Base-by-base conservation (phyloP, 2,797 vertebrate species). In the Hydrocynus forskahlii region DNA sequence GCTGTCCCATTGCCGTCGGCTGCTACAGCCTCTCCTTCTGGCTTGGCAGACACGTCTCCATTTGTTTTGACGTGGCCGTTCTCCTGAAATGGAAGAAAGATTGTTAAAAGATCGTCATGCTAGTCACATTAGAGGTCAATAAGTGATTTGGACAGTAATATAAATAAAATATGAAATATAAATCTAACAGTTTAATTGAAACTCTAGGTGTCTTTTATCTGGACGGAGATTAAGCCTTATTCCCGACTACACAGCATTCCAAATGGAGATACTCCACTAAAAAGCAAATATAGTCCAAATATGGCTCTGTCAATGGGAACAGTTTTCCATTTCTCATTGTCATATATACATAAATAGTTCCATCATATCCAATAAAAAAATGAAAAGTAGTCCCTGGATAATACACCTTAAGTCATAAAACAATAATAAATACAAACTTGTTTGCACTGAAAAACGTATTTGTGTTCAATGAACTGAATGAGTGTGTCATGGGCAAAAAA, bases 61-160 rank as follows among this genome's bases (percentile, higher is more conserved):
- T 98, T 98, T 86, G 94, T 93, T 84, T 97, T 96, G 72, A 98
- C 93, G 0, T 98, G 97, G 82, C 97, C 97, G 0, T 99, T 99
- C 91, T 98, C 97, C 97, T 99, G 38, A 63, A 84, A 74, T 74
- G 1, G 69, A 19, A 82, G 14, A 52, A 19, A 25, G 59, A 9
- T 7, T 7, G 16, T 72, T n/a, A 67, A 38, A n/a, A 10, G n/a
- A 54, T 14, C 21, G 29, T 13, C 10, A 14, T 14, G 23, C 13
- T 5, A 23, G 57, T 21, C 55, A 50, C 48, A 12, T 14, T 52
- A 52, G 52, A 2, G 17, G 0, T 21, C 55, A 57, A 55, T 16
- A 55, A 55, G 4, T 1, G 7, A 19, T n/a, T 59, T 23, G n/a
- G 57, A 4, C 57, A 12, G 35, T 35, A 35, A 35, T 35, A 35